Evolutionary conservation across 2,113 vertebrate genomes (phyloP).

Genomic region (cattle (Bos taurus)): ARS-UCD2.0 NC_037330.1:34360501-34361000

Average conservation of each 20-base stretch:
- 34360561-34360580: not conserved
- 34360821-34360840: slow-evolving; percentile 13
- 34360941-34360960: not conserved
- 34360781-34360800: slow-evolving; percentile 1
- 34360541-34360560: slow-evolving; percentile 1
- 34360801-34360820: not conserved
- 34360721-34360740: not conserved
- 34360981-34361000: slow-evolving; percentile 30
- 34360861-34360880: slow-evolving; percentile 12
- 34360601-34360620: not conserved
- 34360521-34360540: not conserved
- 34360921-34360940: not conserved
- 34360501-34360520: not conserved
- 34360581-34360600: not conserved
- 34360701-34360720: not conserved
- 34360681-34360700: not conserved
- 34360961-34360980: not conserved
- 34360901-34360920: not conserved
- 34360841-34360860: slow-evolving; percentile 36
- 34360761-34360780: not conserved
- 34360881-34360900: not conserved
- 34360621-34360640: not conserved
- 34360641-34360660: not conserved
- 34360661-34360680: not conserved
- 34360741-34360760: not conserved